Base-by-base conservation (phyloP, 2,888 invertebrate genomes). In the Chesias legatella region DNA sequence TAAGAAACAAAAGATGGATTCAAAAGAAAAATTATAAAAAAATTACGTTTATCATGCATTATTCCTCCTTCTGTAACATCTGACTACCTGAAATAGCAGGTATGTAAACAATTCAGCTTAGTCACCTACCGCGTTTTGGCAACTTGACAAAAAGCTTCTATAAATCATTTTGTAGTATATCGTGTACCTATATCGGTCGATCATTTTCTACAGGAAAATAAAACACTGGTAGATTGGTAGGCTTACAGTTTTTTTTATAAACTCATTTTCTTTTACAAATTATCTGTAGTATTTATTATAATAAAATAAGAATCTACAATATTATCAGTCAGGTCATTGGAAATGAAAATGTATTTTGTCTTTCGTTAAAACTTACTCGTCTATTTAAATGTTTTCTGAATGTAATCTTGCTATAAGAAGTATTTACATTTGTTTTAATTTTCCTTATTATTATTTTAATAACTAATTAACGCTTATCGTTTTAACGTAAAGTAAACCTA, bases 61-160 rank as follows among this genome's bases (percentile, higher is more conserved):
- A n/a, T n/a, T n/a, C n/a, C n/a, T n/a, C n/a, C n/a, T n/a, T n/a
- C n/a, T n/a, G n/a, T n/a, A n/a, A n/a, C n/a, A 38, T 20, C 20
- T 6, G 6, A 55, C 49, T 63, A 77, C 76, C 79, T 81, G 79
- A 73, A 75, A 73, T 70, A 72, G 58, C 63, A 67, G 69, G 65
- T 64, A 50, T 52, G 58, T 71, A 73, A 73, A 72, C 70, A 69
- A 60, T 51, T 47, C 45, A 32, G 54, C 55, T 65, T 56, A 52
- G 56, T 55, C 59, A 62, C 56, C 43, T n/a, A 43, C 34, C 33
- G 52, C 38, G 34, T 52, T 47, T 67, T 76, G 75, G 76, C 75
- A 62, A 35, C 28, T 36, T 53, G 51, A 58, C 74, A 73, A 68
- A 53, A 64, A 23, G n/a, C 21, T 32, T 31, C 20, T 31, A 23